Evolutionary conservation across 1,140 invertebrate genomes (phyloP).

Genomic region (Aphidius gifuensis): DNA sequence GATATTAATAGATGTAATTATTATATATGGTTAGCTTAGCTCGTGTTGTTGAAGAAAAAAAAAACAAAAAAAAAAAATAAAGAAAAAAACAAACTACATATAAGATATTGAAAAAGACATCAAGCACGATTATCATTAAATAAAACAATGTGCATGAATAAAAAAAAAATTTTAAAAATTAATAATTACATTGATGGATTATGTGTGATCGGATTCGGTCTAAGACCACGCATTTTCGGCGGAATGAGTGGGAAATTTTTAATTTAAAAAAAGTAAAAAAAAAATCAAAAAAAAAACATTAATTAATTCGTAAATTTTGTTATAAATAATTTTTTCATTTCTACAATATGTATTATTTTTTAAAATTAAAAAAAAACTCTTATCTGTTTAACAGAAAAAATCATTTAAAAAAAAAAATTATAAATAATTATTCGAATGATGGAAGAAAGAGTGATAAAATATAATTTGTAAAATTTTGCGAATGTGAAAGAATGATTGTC

Average conservation of each 20-base stretch:
- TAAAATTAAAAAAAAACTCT: too few relatives aligned
- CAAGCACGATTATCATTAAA: constrained; percentile 34
- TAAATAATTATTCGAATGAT: too few relatives aligned
- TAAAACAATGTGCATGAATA: constrained; percentile 6
- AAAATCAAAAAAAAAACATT: constrained; percentile 1
- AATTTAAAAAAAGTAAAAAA: constrained; percentile 2
- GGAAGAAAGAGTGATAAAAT: too few relatives aligned
- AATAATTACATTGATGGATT: constrained; percentile 5
- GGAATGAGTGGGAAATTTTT: constrained; percentile 39
- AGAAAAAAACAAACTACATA: not conserved
- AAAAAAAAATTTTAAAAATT: constrained; percentile 15
- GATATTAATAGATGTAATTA: constrained; percentile 59
- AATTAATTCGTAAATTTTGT: not conserved
- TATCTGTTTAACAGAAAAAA: not conserved
- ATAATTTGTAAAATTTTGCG: too few relatives aligned
- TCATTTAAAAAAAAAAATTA: not conserved
- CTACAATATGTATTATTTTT: too few relatives aligned
- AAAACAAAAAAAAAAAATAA: constrained; percentile 33
- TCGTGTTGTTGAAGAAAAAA: constrained; percentile 56
- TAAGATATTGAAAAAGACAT: constrained; percentile 4
- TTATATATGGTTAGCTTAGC: constrained; percentile 57
- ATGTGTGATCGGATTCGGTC: constrained; percentile 38
- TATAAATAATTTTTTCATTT: too few relatives aligned
- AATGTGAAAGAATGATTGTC: too few relatives aligned
- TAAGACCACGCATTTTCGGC: constrained; percentile 44